These are phyloP conservation scores for Drosophila histrio DNA, from an alignment of 2,888 invertebrate species.

Conservation along the genomic window DNA sequence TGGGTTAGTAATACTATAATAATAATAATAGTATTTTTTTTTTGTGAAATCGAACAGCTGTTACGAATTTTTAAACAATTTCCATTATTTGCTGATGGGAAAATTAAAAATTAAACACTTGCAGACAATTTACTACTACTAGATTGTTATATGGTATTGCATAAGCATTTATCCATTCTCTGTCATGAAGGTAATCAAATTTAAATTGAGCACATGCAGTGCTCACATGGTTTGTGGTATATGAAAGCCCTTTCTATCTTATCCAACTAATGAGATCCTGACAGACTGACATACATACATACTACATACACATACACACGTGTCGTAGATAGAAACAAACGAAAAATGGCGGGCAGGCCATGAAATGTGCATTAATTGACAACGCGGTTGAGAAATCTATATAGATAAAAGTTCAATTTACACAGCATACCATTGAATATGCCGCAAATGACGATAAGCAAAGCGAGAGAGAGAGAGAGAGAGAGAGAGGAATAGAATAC, in stretches of 20 bases:
- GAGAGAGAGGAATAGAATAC: not conserved
- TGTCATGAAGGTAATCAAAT: slow-evolving; percentile 19
- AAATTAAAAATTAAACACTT: slow-evolving; percentile 5
- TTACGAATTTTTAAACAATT: not conserved
- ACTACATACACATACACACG: not conserved
- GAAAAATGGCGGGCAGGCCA: slow-evolving; percentile 9
- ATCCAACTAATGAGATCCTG: slow-evolving; percentile 66
- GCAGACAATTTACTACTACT: too few species aligned
- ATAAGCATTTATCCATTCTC: slow-evolving; percentile 1
- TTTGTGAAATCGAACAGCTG: slow-evolving; percentile 48
- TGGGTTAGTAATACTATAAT: not conserved
- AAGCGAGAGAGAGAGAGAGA: not conserved
- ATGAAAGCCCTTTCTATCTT: slow-evolving; percentile 42
- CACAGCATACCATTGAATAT: slow-evolving; percentile 39
- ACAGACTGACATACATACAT: slow-evolving; percentile 28
- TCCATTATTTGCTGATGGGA: not conserved
- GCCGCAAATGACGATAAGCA: slow-evolving; percentile 20
- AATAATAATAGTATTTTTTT: not conserved
- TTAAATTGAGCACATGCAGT: slow-evolving; percentile 28
- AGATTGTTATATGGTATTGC: not conserved
- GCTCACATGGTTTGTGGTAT: slow-evolving; percentile 35
- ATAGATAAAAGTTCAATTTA: slow-evolving; percentile 54
- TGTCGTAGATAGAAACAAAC: not conserved
- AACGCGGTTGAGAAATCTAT: slow-evolving; percentile 38
- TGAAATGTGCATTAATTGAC: slow-evolving; percentile 52